Conservation (phyloP, 2,797 vertebrate species). For the Ceryle rudis region DNA sequence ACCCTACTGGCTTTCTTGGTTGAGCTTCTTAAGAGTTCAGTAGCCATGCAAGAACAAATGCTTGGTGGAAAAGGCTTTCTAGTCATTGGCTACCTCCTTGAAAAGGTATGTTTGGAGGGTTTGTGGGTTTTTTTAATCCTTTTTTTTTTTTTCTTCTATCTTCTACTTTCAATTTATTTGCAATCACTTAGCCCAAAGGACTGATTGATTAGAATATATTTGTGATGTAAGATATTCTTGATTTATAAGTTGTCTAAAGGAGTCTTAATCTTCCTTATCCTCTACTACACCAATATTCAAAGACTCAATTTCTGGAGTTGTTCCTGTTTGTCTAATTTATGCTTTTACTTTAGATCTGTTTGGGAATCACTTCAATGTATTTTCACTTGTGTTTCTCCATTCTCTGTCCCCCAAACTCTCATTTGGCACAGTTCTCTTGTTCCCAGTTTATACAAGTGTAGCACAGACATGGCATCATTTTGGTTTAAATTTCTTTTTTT, state of each 20-base stretch:
- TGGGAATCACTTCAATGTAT: neutral
- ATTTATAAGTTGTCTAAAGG: neutral
- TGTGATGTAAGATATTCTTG: neutral
- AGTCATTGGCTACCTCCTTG: conserved; percentile 89
- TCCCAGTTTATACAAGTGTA: neutral
- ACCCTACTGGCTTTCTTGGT: conserved; percentile 88
- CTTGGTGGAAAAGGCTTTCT: conserved; percentile 89
- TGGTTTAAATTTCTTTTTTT: neutral
- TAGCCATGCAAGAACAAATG: conserved; percentile 92
- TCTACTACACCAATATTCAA: neutral
- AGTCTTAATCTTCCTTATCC: neutral
- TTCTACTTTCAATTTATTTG: neutral
- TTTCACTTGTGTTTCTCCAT: neutral
- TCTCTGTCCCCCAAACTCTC: neutral
- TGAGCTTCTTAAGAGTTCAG: conserved; percentile 89
- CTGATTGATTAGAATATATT: neutral
- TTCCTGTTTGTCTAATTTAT: neutral
- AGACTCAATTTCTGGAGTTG: neutral
- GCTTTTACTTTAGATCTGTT: neutral
- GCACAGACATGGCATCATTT: neutral
- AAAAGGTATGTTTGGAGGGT: conserved; percentile 79
- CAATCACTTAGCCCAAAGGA: neutral
- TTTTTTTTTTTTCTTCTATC: neutral
- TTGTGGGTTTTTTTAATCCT: neutral
- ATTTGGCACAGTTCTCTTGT: neutral